Conservation (phyloP, 2,113 vertebrate genomes). For the Pelodiscus sinensis region DNA sequence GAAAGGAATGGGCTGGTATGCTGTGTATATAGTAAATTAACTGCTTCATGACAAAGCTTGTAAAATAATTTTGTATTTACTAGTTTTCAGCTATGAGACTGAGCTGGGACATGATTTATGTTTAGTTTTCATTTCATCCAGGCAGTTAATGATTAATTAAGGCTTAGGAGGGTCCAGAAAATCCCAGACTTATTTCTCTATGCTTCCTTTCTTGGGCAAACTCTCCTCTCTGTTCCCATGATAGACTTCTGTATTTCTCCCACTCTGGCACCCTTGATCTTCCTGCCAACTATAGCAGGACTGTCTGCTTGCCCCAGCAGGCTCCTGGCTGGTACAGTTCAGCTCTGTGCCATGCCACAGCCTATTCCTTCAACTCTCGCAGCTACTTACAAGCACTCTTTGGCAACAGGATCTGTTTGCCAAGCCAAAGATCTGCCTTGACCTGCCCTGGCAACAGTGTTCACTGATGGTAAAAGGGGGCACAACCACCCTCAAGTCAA, state of each 20-base stretch:
- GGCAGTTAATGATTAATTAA: background rate
- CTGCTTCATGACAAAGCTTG: background rate
- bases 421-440: background rate
- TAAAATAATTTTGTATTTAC: background rate
- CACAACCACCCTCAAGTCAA: background rate
- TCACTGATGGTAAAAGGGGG: background rate
- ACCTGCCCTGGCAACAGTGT: background rate
- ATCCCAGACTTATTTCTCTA: background rate
- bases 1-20: background rate
- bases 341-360: background rate
- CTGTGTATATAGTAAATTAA: background rate
- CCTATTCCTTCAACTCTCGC: background rate
- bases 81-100: background rate
- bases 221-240: background rate
- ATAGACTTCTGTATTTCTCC: background rate
- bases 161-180: background rate
- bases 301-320: background rate
- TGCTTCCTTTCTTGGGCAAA: background rate
- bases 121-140: background rate
- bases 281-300: background rate
- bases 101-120: background rate
- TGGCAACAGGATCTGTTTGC: background rate
- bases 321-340: background rate
- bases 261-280: background rate
- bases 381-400: background rate